Evolutionary conservation across 2,888 invertebrate species (phyloP), one percentile per base, ranked within the genome.

Genomic region (Neuroscelio doddi): DNA sequence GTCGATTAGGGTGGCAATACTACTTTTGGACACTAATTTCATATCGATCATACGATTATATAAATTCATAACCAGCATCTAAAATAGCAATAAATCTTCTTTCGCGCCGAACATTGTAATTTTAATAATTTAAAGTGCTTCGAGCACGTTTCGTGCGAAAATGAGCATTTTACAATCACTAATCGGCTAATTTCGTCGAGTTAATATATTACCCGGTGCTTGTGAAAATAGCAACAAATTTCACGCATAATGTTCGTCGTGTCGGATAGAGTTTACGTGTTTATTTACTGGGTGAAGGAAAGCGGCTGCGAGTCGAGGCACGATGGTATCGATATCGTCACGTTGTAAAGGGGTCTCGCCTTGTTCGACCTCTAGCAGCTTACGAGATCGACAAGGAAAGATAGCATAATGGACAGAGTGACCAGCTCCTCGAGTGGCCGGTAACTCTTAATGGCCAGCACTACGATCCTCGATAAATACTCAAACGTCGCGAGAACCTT

Each of bases 301-400:
- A 52, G 49, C 57, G 51, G 32, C 12, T 29, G 57, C 55, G 44
- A 26, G 21, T 24, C 41, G 21, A 36, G 49, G 21, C 8, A 53
- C 47, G 64, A 69, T 64, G 46, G 39, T 55, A 69, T 69, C 66
- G 52, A 52, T 64, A 66, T 69, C 66, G 66, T 58, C 59, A 59
- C 52, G 62, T 64, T 66, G 52, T 66, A 66, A 69, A 66, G 59
- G 64, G 66, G 56, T 46, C 56, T 56, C 56, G 44, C 14, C 68
- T 71, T 77, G 76, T 72, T 70, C 71, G 71, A 72, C 24, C 74
- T 78, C 78, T 79, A 76, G 81, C 82, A 83, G 82, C 84, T 83
- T 83, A 81, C 76, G 71, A 84, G 84, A 84, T 84, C 81, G 83
- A 83, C 82, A 80, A 68, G 80, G 55, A 66, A 71, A 82, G 83